These are phyloP conservation scores for Catharus fuscescens DNA, from an alignment of 2,113 vertebrate genomes.

Conservation along the genomic window DNA sequence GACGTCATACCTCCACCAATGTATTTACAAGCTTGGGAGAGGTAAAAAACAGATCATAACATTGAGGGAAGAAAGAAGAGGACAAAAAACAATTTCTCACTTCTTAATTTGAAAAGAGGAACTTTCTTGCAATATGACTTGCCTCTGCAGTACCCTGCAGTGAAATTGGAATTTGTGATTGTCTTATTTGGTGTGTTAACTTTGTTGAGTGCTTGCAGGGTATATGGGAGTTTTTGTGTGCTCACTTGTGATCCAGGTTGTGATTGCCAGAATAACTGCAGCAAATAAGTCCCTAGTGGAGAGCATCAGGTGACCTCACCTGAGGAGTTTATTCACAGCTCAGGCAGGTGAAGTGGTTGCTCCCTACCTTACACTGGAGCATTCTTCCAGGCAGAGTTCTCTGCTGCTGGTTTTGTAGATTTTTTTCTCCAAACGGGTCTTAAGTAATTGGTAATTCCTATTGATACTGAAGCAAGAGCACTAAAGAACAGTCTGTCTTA, in stretches of 20 bases:
- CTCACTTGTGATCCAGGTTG: background rate
- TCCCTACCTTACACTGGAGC: background rate
- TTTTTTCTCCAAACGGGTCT: background rate
- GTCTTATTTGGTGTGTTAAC: background rate
- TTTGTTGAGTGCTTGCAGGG: background rate
- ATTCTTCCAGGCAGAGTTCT: background rate
- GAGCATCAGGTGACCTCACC: background rate
- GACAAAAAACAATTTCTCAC: background rate
- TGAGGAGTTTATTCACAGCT: background rate
- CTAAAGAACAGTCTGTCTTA: background rate
- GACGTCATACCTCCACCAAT: background rate
- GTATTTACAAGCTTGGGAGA: background rate
- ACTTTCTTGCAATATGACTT: background rate
- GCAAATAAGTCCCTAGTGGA: background rate
- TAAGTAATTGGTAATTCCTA: background rate
- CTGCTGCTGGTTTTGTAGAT: background rate
- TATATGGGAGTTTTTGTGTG: background rate
- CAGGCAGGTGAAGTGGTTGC: background rate
- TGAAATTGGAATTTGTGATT: background rate
- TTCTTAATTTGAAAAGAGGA: background rate
- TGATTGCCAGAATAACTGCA: background rate
- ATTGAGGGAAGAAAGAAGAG: background rate
- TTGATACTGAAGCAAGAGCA: background rate
- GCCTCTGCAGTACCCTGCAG: background rate
- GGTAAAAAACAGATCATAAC: background rate